Evolutionary conservation across 2,888 invertebrate species (phyloP), one percentile per base, ranked within the genome.

Genomic region (Acrocyrtus sp.): DNA sequence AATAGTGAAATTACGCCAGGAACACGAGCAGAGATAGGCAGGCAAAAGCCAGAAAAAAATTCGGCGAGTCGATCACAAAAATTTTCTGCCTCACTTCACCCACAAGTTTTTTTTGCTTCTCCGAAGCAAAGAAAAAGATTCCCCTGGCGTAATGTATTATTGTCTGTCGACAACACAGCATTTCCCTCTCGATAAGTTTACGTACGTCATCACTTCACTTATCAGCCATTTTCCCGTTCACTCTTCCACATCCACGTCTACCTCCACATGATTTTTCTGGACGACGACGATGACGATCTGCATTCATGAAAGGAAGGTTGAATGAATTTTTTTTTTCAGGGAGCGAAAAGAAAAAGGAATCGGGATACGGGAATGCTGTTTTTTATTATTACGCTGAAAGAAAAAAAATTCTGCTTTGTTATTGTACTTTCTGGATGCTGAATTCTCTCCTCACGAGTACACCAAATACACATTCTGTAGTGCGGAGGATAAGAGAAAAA

Each of bases 21-120:
- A 34, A 12, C 34, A 34, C 5, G 34, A 12, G 6, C 76, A 76
- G n/a, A n/a, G n/a, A n/a, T n/a, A n/a, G n/a, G n/a, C n/a, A n/a
- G n/a, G n/a, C n/a, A n/a, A n/a, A n/a, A n/a, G n/a, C n/a, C n/a
- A n/a, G n/a, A n/a, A n/a, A n/a, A n/a, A n/a, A 78, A 78, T 78
- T 76, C 77, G 77, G 76, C 73, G 75, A 75, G 75, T 78, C 76
- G 79, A 79, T 78, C 76, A 78, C 74, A 75, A 54, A 68, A 76
- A 75, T 79, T 79, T 79, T 79, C 75, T 67, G 74, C 72, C 74
- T 74, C 76, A 78, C 63, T 61, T 67, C 58, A 48, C 51, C 26
- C 56, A 56, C 63, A 58, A 67, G 67, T 54, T 66, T 66, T 65
- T 63, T 50, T 53, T n/a, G n/a, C n/a, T n/a, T 48, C 47, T 29